phyloP scores from a whole-genome alignment of 1,140 invertebrate genomes.

The Conopomorpha cramerella region DNA sequence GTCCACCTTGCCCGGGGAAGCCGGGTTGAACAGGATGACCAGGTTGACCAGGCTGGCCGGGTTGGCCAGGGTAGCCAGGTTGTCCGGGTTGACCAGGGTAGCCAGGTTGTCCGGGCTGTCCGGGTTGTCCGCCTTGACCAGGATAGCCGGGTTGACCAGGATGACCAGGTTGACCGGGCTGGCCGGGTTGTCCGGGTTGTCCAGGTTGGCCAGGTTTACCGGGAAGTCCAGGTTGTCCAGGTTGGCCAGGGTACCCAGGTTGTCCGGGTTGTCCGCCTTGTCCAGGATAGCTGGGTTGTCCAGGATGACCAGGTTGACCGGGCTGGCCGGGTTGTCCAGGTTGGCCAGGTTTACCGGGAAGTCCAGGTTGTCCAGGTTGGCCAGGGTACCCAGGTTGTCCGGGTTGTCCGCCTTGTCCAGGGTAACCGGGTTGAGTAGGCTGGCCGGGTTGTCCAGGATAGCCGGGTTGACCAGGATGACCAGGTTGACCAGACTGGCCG shows the following conservation, averaged over 20 bases:
- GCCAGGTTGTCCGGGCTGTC: conserved; percentile 10
- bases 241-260: conserved; percentile 2
- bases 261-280: conserved; percentile 3
- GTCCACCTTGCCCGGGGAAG: too few relatives aligned
- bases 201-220: conserved; percentile 9
- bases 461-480: conserved; percentile 1
- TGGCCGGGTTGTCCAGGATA: conserved; percentile 5
- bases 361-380: conserved; percentile 3
- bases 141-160: conserved; percentile 11
- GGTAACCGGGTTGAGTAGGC: conserved; percentile 4
- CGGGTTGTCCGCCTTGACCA: conserved; percentile 6
- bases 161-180: conserved; percentile 11
- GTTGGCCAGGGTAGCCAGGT: conserved; percentile 11
- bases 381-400: conserved; percentile 7
- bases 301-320: conserved; percentile 3
- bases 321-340: conserved; percentile 10
- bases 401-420: conserved; percentile 6
- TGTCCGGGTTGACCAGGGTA: conserved; percentile 10
- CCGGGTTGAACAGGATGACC: conserved; percentile 16
- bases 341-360: conserved; percentile 8
- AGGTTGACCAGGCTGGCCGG: conserved; percentile 10
- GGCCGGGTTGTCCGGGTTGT: conserved; percentile 14
- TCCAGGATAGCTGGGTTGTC: conserved; percentile 2
- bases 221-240: conserved; percentile 2
- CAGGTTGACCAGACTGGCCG: conserved; percentile 4